Conservation (phyloP, 2,797 vertebrate genomes). For the Labroides dimidiatus region DNA sequence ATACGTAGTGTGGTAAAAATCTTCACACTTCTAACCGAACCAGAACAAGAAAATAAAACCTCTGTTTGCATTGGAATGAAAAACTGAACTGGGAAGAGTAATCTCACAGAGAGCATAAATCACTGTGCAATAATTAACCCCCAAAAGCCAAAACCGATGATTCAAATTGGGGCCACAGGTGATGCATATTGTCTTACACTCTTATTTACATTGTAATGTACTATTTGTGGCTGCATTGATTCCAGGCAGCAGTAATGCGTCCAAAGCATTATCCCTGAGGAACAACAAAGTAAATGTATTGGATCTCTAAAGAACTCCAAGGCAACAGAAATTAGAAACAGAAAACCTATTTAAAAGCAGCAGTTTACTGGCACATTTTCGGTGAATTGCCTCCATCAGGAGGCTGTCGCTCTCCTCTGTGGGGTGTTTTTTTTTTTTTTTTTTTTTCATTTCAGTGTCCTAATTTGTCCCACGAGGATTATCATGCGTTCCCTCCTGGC, state of each 20-base stretch:
- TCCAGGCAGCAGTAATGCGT: slow-evolving; percentile 41
- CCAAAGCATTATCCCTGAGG: slow-evolving; percentile 20
- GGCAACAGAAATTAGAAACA: slow-evolving; percentile 25
- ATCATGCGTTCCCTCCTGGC: slow-evolving; percentile 45
- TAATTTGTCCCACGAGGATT: slow-evolving; percentile 67
- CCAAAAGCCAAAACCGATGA: slow-evolving; percentile 25
- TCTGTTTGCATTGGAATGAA: slow-evolving; percentile 54
- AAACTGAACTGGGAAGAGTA: slow-evolving; percentile 21
- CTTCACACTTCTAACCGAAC: slow-evolving; percentile 31
- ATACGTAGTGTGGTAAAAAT: slow-evolving; percentile 10
- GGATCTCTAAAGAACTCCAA: slow-evolving; percentile 31
- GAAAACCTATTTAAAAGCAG: slow-evolving; percentile 41
- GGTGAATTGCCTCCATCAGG: slow-evolving; percentile 21
- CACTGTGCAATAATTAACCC: slow-evolving; percentile 27
- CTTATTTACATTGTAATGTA: slow-evolving; percentile 41
- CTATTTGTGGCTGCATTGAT: slow-evolving; percentile 42
- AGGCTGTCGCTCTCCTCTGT: not conserved
- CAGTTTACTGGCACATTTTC: slow-evolving; percentile 34
- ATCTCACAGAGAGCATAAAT: slow-evolving; percentile 47
- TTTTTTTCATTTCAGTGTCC: slow-evolving; percentile 31
- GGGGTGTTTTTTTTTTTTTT: no score
- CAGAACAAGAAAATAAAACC: slow-evolving; percentile 20
- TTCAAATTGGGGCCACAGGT: slow-evolving; percentile 22
- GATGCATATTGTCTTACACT: slow-evolving; percentile 30
- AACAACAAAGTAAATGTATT: slow-evolving; percentile 42